Conservation (phyloP, 2,888 invertebrate species). For the Lucinisca nassula region DNA sequence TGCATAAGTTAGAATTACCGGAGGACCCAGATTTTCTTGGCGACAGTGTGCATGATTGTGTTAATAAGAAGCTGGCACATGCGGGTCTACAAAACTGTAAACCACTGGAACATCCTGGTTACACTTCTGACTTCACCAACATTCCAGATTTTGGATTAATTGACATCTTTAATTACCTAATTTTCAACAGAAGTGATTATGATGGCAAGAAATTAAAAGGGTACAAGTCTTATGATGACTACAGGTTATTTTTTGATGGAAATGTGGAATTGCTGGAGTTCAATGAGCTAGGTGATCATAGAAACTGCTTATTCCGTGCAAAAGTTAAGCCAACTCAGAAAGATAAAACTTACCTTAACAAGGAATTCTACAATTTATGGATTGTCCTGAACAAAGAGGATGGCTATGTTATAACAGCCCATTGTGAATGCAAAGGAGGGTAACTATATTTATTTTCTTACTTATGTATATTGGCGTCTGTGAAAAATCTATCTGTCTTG, state of each 20-base stretch:
- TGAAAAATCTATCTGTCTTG: no score
- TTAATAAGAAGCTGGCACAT: neutral
- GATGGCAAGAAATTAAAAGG: constrained; percentile 39
- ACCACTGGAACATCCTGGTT: neutral
- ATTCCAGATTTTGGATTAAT: constrained; percentile 34
- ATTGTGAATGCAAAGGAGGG: constrained; percentile 39
- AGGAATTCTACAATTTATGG: constrained; percentile 17
- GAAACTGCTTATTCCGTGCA: constrained; percentile 1
- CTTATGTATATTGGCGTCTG: neutral
- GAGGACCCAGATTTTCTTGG: neutral
- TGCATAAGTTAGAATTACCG: constrained; percentile 15
- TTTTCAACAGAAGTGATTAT: constrained; percentile 29
- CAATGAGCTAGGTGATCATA: neutral
- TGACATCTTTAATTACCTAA: constrained; percentile 40
- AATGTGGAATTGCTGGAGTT: constrained; percentile 14
- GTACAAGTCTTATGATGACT: constrained; percentile 37
- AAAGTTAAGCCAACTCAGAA: constrained; percentile 33
- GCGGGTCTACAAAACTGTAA: neutral
- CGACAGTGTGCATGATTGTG: neutral
- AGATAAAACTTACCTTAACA: constrained; percentile 25
- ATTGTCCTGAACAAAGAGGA: constrained; percentile 1
- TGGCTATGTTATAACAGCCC: constrained; percentile 12
- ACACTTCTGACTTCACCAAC: constrained; percentile 25
- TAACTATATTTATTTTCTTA: neutral
- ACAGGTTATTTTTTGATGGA: constrained; percentile 29